Base-by-base conservation (phyloP, 2,888 invertebrate species). In the Pachliopta kotzebuea region DNA sequence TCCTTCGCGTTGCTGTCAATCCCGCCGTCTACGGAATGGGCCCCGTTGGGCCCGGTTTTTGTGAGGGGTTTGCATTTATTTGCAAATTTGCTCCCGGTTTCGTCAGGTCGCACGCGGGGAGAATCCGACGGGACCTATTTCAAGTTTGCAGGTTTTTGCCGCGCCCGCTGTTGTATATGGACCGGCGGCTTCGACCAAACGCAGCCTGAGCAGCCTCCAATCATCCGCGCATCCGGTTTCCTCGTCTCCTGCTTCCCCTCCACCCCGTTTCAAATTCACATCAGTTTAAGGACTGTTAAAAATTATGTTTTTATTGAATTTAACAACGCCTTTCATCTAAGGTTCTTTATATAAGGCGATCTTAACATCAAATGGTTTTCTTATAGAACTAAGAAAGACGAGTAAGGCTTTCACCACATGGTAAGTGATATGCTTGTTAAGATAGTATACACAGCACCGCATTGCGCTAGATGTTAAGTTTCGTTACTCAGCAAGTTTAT, bases 1-100 rank as follows among this genome's bases (percentile, higher is more conserved):
- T 61, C 61, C 26, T 61, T 49, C 61, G 49, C 9, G 50, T 31
- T 26, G 31, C 63, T 59, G 55, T 60, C 63, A 56, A 59, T 60
- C 63, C 49, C 17, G 24, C 49, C 20, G 60, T 29, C 24, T 50
- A n/a, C 20, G 63, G 63, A 64, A 55, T 55, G 64, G 56, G 24
- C 9, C 60, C 49, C 55, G 55, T 37, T 31, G 50, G 26, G n/a
- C 52, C 31, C 9, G 64, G 60, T 64, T 56, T 65, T 65, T 65
- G 53, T 56, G 37, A n/a, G 11, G 14, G 58, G 54, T 45, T 59
- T 63, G 58, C 60, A 60, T 60, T 64, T 60, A 65, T 65, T 65
- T 60, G 56, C 60, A 57, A 60, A 65, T 65, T 53, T 37, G 56
- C 49, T n/a, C 54, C 54, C 56, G 50, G 56, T 60, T 64, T 60